These are phyloP conservation scores for Drosophila diplacantha DNA, from an alignment of 2,888 invertebrate species.

Conservation along the genomic window DNA sequence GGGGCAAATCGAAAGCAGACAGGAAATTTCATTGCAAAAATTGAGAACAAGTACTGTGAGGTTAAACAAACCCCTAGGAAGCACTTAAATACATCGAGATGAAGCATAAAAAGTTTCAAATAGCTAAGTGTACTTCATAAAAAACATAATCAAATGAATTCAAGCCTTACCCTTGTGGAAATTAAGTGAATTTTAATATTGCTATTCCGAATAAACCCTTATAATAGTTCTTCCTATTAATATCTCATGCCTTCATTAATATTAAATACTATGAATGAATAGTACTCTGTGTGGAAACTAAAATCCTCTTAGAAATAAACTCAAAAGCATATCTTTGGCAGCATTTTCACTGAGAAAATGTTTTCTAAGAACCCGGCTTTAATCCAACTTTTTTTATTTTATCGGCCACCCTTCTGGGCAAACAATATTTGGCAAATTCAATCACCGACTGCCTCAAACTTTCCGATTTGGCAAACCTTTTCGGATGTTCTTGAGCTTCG, in stretches of 20 bases:
- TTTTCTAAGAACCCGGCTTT: slow-evolving; percentile 9
- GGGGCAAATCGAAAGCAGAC: background rate
- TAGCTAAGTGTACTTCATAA: background rate
- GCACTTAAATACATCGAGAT: background rate
- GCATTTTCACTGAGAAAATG: slow-evolving; percentile 1
- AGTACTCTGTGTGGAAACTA: background rate
- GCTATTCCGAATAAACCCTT: background rate
- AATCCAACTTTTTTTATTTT: slow-evolving; percentile 5
- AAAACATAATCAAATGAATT: background rate
- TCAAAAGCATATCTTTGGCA: background rate
- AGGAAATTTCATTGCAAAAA: slow-evolving; percentile 11
- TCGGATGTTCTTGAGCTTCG: slow-evolving; percentile 6
- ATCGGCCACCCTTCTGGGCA: slow-evolving; percentile 13
- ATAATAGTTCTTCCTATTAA: background rate
- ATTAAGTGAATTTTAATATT: background rate
- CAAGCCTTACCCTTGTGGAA: background rate
- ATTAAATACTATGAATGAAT: background rate
- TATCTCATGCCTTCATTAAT: background rate
- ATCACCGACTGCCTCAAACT: slow-evolving; percentile 27
- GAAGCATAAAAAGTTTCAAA: background rate
- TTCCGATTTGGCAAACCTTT: slow-evolving; percentile 33
- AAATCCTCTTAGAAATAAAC: background rate
- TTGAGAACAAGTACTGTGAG: background rate
- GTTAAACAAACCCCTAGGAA: background rate
- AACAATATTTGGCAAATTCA: slow-evolving; percentile 34